Evolutionary conservation across 1,140 invertebrate species (phyloP), one percentile per base, ranked within the genome.

Genomic region (Patella vulgata): DNA sequence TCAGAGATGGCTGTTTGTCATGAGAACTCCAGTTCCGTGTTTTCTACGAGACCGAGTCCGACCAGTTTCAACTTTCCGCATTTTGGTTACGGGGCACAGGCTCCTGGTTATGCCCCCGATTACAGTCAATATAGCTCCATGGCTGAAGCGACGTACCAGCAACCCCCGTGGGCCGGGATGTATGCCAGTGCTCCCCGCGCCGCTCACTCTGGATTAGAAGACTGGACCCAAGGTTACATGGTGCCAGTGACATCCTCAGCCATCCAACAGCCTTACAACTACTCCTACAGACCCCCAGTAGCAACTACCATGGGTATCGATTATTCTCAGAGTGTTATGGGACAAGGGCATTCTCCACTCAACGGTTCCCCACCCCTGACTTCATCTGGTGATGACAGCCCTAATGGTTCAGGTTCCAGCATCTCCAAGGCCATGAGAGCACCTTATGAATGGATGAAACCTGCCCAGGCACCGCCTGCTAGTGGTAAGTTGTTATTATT

Each of bases 381-480:
- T 0, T 25, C 46, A 25, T 46, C 39, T 19, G 50, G 48, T 3
- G 27, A 14, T 4, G 36, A 11, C 17, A 36, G 30, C n/a, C 28
- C 28, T 9, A 36, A 47, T 9, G 23, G 47, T 1, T 25, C 36
- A 3, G 47, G 36, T 11, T 33, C 46, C 4, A 8, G 33, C 11
- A 40, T 47, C 36, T 51, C 58, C 47, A 59, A 59, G 25, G 46
- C 50, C 25, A 28, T 59, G 36, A 33, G 58, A 11, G 33, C 58
- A 1, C 58, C 58, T 0, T 59, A 33, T 40, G 58, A 59, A 19
- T 59, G 58, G 58, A 59, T 59, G 58, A 59, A 59, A 48, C 58
- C 58, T 17, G 58, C 58, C 47, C 47, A 59, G 46, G 23, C 47
- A 23, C 58, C 50, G 27, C 58, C 58, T 5, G 47, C 23, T n/a